Base-by-base conservation (phyloP, 2,888 invertebrate genomes). In the Hartigia nigra region DNA sequence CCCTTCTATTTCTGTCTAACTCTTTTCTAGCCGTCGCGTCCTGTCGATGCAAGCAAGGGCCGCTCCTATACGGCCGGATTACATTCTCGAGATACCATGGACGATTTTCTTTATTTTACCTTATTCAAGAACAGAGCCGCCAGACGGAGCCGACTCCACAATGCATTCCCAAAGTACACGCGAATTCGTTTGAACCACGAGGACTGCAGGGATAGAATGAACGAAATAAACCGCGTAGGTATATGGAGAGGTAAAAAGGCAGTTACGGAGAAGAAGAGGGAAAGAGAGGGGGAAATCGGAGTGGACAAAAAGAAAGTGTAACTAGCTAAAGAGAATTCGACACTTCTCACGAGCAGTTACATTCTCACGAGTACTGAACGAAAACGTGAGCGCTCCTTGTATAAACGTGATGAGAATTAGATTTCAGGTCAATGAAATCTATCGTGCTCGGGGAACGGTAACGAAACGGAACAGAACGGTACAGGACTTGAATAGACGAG, bases 61-160 rank as follows among this genome's bases (percentile, higher is more conserved):
- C 87, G 88, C 88, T 88, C 88, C 88, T 88, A 87, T 82, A 82
- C 81, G 84, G 77, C 87, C 81, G 55, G 55, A 55, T 55, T 55
- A 82, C 88, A 87, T 88, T 88, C 88, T 81, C 82, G 78, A 82
- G 86, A 88, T 88, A 83, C 88, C 88, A 5, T 55, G 9, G 55
- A 55, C 23, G 55, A 55, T 55, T 55, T 55, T 55, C 23, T 55
- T 55, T 55, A 55, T 55, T 55, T 55, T 55, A 55, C 23, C 55
- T 55, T 55, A 55, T 55, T 55, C 55, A 55, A 55, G 23, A 55
- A 23, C 55, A 55, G 23, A 55, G 55, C 55, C 55, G 55, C 55
- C 55, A 55, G 55, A 55, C 23, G 55, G 23, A 55, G 55, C 55
- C 55, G 55, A 55, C 55, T 55, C 23, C 55, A 23, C 23, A 23